Evolutionary conservation across 2,797 vertebrate species (phyloP), one percentile per base, ranked within the genome.

Genomic region (Naso thynnoides): DNA sequence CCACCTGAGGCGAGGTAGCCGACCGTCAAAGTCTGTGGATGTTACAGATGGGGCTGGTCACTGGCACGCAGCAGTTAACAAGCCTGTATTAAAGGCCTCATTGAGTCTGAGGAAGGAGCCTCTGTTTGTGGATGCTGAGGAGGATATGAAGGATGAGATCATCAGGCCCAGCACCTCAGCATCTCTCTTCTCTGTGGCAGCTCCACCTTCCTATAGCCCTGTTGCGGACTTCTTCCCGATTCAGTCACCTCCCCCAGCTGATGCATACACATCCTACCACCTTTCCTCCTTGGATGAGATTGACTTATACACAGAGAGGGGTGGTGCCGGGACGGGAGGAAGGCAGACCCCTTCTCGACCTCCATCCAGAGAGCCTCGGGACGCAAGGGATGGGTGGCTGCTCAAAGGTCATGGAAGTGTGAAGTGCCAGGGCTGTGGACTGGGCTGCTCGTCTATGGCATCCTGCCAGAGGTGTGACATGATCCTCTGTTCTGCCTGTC

Each of bases 21-120:
- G 98, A 31, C 95, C 97, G 1, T 99, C 97, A 3, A 96, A 97
- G 79, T 98, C 97, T 0, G 96, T 99, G 86, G 98, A 99, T n/a
- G 90, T 97, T 0, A 98, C 97, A 0, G 98, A 99, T 76, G 96
- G 95, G 26, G 98, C 98, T 10, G 97, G 95, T 56, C 96, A 96
- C 53, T 97, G 97, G 97, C 98, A 98, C 86, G 94, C 93, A 53
- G 94, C 95, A 2, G 94, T 94, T 86, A 95, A 72, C 82, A 98
- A 97, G 62, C 96, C 97, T 0, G 95, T 97, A 2, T 83, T 98
- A 84, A 97, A 97, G 91, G 92, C 96, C 60, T 96, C 97, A 0
- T 69, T 97, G 86, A 98, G 96, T 83, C 94, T 98, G 78, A 94
- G 97, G 85, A 98, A 98, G 90, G 98, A 99, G 82, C 95, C 97